phyloP scores from a whole-genome alignment of 2,888 invertebrate species.

The Teleogryllus oceanicus region DNA sequence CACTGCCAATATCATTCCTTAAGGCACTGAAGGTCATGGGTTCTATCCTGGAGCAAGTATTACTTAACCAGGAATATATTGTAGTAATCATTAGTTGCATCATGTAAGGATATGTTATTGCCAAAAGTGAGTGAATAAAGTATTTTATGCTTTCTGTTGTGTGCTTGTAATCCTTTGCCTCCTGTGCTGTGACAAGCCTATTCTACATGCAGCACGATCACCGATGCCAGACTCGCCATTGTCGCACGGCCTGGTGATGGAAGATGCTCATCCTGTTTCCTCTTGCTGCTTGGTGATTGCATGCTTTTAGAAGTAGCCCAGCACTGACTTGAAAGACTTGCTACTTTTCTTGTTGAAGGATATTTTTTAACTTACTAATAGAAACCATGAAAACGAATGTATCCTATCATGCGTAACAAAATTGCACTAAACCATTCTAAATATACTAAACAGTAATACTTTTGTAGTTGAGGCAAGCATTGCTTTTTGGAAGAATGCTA shows the following conservation, averaged over 20 bases:
- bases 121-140: neutral
- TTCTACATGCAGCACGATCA: no score
- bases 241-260: neutral
- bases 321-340: no score
- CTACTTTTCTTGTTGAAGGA: no score
- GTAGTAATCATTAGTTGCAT: neutral
- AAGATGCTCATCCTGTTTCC: neutral
- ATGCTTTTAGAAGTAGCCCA: neutral
- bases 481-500: neutral
- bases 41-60: neutral
- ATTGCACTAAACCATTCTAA: no score
- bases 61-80: neutral
- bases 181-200: neutral
- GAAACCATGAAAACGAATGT: no score
- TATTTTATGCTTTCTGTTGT: neutral
- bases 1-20: neutral
- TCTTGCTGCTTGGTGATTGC: slow-evolving; percentile 12
- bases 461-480: neutral
- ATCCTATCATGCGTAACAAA: no score
- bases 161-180: neutral
- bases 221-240: neutral
- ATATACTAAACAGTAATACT: no score
- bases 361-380: no score
- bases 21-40: neutral
- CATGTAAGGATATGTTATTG: slow-evolving; percentile 4